phyloP scores from a whole-genome alignment of 2,797 vertebrate genomes.

The Alcedo atthis region DNA sequence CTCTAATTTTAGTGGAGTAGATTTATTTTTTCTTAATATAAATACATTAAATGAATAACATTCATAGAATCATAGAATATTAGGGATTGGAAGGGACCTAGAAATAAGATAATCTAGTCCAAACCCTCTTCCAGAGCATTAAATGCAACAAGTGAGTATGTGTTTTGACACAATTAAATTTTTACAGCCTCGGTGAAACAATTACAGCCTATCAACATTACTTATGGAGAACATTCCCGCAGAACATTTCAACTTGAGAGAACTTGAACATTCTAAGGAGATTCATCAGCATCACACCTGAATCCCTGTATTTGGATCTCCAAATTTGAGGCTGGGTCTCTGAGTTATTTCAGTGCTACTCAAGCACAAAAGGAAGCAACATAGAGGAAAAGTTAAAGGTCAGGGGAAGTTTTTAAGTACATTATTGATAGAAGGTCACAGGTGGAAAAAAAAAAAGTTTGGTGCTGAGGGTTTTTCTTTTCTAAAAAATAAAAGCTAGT shows the following conservation, averaged over 20 bases:
- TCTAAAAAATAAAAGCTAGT: background rate
- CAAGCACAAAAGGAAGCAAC: background rate
- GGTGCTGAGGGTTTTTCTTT: background rate
- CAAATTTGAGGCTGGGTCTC: background rate
- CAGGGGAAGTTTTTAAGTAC: background rate
- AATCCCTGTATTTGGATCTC: background rate
- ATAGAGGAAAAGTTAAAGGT: background rate
- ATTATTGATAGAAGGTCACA: background rate
- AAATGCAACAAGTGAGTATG: background rate
- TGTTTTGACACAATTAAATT: background rate
- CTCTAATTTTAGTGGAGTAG: background rate
- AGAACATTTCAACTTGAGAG: background rate
- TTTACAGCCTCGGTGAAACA: background rate
- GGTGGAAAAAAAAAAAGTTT: background rate
- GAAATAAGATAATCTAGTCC: too few species aligned
- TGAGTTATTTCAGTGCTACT: background rate
- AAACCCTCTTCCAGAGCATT: too few species aligned
- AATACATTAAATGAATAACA: background rate
- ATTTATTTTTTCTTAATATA: background rate
- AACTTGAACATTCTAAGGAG: background rate
- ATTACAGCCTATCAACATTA: background rate
- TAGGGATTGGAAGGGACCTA: too few species aligned
- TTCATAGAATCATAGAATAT: too few species aligned
- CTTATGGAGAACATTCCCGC: background rate
- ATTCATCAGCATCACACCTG: background rate